Percentiles rank a stretch among this genome's conserved stretches.
These are phyloP conservation scores for Iguana delicatissima DNA, from an alignment of 2,797 vertebrate genomes.

Conservation along the genomic window DNA sequence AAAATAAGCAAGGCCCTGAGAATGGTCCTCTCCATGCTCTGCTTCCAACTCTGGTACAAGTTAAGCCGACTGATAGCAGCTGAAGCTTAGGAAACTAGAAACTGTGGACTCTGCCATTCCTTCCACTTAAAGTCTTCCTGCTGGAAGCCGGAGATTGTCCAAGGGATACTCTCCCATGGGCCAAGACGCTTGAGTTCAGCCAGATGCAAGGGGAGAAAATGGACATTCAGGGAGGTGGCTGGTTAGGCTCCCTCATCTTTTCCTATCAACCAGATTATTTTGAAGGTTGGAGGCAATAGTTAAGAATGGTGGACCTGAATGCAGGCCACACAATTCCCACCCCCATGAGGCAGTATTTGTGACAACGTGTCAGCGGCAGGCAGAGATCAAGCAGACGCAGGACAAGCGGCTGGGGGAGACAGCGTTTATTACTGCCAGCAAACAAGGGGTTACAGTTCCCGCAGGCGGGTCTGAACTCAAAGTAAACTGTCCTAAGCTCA, in stretches of 20 bases:
- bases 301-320: background rate
- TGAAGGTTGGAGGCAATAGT: background rate
- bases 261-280: background rate
- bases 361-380: too few species aligned
- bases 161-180: background rate
- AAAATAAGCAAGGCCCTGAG: background rate
- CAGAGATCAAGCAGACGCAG: too few species aligned
- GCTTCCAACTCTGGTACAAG: background rate
- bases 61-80: background rate
- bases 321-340: too few species aligned
- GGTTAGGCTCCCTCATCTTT: background rate
- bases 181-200: too few species aligned
- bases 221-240: background rate
- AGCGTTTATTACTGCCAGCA: too few species aligned
- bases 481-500: too few species aligned
- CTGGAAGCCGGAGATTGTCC: background rate
- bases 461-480: too few species aligned
- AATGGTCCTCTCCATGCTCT: too few species aligned
- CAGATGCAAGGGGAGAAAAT: background rate
- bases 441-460: too few species aligned
- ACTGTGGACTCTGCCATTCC: too few species aligned
- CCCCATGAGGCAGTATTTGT: too few species aligned
- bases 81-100: background rate
- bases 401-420: too few species aligned
- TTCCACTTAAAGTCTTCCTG: background rate